Evolutionary conservation across 1,140 invertebrate genomes (phyloP).

Genomic region (Drosophila murphyi): DNA sequence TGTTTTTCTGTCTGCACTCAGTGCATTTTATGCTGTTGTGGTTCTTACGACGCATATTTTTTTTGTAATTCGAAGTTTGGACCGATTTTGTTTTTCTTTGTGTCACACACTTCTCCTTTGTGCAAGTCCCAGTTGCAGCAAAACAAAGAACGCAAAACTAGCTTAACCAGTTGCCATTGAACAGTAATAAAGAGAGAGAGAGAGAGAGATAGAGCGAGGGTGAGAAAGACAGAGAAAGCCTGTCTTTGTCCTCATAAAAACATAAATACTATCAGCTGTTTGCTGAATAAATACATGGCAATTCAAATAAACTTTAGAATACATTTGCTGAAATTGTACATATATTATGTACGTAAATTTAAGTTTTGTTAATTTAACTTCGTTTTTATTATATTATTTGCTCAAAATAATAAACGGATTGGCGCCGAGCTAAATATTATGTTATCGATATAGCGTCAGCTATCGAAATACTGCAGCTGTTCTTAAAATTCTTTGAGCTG

Average conservation of each 20-base stretch:
- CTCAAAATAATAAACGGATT: constrained; percentile 3
- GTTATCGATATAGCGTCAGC: not conserved
- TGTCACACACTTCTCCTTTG: constrained; percentile 37
- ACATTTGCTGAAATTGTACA: not conserved
- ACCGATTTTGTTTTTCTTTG: constrained; percentile 12
- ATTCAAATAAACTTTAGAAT: not conserved
- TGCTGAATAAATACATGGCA: not conserved
- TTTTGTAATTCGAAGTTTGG: not conserved
- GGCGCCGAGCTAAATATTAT: not conserved
- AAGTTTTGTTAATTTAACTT: not conserved
- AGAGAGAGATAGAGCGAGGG: no score
- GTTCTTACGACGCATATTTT: constrained; percentile 28
- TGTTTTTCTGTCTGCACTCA: constrained; percentile 32
- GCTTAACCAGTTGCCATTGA: constrained; percentile 50
- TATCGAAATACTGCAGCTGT: not conserved
- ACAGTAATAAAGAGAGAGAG: not conserved
- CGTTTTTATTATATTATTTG: not conserved
- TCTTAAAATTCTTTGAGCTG: not conserved
- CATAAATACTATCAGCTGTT: constrained; percentile 41
- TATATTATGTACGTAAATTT: not conserved
- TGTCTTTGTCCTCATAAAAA: constrained; percentile 4
- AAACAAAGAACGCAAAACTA: constrained; percentile 53
- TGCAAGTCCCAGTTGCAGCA: constrained; percentile 32
- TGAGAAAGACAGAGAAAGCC: not conserved
- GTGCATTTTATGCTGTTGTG: constrained; percentile 26